Conservation (phyloP, 2,113 vertebrate species). For the Furnarius figulus region DNA sequence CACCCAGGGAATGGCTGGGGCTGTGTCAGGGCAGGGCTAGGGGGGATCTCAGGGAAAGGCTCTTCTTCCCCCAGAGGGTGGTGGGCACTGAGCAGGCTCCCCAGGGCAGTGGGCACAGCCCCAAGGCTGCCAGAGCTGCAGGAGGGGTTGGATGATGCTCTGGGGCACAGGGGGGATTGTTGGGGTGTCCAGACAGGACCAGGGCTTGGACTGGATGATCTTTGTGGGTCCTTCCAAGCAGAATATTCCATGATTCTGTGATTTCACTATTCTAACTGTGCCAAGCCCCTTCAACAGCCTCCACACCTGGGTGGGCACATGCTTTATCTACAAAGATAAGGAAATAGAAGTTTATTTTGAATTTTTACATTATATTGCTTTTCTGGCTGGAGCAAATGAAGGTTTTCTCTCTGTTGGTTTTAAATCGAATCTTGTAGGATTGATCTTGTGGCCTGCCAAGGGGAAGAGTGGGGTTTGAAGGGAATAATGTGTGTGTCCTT, state of each 20-base stretch:
- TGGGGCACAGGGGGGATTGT: rapidly evolving
- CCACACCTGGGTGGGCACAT: rapidly evolving
- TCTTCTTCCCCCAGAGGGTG: background rate
- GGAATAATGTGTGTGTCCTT: background rate
- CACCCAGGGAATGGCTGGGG: background rate
- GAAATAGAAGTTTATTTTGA: background rate
- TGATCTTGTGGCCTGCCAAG: background rate
- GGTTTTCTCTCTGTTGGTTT: background rate
- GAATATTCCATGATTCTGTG: background rate
- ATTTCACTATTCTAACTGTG: background rate
- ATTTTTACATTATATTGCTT: background rate
- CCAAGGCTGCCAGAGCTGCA: background rate
- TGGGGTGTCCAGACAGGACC: background rate
- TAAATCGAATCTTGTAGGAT: rapidly evolving
- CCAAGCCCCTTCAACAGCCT: background rate
- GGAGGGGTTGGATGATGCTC: background rate
- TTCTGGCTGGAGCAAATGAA: background rate
- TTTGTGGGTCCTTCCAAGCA: background rate
- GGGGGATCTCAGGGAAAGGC: background rate
- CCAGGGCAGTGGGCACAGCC: background rate
- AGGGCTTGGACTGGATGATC: background rate
- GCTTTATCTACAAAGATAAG: background rate
- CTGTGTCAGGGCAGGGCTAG: background rate
- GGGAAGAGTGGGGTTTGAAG: background rate
- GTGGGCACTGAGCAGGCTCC: background rate